phyloP scores from a whole-genome alignment of 2,113 vertebrate genomes.

The Bujurquina vittata region DNA sequence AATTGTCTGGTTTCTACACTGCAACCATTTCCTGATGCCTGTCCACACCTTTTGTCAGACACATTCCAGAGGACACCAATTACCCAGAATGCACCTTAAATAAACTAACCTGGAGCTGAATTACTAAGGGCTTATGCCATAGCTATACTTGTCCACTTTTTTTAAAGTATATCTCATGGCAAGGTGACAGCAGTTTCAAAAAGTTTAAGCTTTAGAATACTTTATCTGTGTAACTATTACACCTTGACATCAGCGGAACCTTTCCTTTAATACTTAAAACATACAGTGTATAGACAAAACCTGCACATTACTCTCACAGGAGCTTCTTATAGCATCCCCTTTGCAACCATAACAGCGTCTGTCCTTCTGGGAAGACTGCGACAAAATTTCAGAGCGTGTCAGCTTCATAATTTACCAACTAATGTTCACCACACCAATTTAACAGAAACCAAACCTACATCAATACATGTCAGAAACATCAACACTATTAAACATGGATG shows the following conservation, averaged over 20 bases:
- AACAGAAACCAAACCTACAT: no score
- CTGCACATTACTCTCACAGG: not conserved
- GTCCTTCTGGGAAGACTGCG: not conserved
- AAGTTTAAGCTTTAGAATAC: not conserved
- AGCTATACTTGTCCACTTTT: not conserved
- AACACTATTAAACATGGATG: no score
- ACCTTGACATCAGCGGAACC: not conserved
- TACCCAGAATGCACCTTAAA: constrained; percentile 47
- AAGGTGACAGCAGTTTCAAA: not conserved
- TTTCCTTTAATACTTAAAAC: not conserved
- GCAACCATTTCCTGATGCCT: constrained; percentile 50
- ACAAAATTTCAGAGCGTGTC: not conserved
- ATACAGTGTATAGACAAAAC: not conserved
- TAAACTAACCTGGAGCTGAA: constrained; percentile 28
- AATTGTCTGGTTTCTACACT: constrained; percentile 50
- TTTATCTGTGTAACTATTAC: not conserved
- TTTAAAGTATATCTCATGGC: not conserved
- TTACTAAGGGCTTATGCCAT: not conserved
- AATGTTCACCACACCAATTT: no score
- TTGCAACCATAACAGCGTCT: not conserved
- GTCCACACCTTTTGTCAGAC: constrained; percentile 61
- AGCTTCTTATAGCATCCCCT: not conserved
- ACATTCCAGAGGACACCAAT: constrained; percentile 53
- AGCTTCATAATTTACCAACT: no score
- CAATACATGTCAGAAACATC: no score